Evolutionary conservation across 2,797 vertebrate genomes (phyloP).

Genomic region (Ispidina lecontei): DNA sequence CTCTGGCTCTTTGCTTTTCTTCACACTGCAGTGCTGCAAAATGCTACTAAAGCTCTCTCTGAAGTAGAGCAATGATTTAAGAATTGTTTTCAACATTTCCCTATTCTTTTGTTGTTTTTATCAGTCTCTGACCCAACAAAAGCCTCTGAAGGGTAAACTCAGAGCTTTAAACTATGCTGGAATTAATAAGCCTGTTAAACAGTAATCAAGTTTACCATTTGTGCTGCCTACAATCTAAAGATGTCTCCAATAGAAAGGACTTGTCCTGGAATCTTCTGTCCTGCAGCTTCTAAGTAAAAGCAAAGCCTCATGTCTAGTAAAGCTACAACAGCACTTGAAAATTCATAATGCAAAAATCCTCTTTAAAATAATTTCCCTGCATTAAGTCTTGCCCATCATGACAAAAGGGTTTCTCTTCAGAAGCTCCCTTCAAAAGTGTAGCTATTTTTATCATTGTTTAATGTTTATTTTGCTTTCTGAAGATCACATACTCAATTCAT

Average conservation of each 20-base stretch:
- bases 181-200: neutral
- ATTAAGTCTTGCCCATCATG: rapidly evolving
- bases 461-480: neutral
- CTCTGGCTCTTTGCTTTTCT: neutral
- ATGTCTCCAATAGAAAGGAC: neutral
- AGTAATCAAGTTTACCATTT: neutral
- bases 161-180: neutral
- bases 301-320: neutral
- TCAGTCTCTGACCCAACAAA: neutral
- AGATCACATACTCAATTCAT: neutral
- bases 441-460: neutral
- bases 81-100: neutral
- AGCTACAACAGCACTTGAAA: neutral
- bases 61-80: neutral
- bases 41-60: neutral
- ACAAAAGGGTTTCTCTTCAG: neutral
- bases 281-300: neutral
- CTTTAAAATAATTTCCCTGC: neutral
- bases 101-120: neutral
- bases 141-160: neutral
- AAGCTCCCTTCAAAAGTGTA: neutral
- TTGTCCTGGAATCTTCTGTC: neutral
- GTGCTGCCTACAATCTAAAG: neutral
- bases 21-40: neutral
- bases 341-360: neutral